Evolutionary conservation across 1,140 invertebrate species (phyloP).

Genomic region (Drosophila arizonae): DNA sequence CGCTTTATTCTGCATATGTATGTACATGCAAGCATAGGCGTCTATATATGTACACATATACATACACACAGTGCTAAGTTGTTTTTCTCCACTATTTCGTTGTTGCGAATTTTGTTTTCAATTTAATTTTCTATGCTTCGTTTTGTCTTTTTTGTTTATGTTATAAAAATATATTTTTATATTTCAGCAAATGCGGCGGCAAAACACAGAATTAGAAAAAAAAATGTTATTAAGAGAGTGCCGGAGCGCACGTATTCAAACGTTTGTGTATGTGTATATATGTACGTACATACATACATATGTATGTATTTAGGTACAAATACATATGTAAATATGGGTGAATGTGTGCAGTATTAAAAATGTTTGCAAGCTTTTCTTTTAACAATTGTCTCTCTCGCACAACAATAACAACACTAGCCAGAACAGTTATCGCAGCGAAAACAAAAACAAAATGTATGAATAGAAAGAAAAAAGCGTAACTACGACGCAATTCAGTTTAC

Average conservation of each 20-base stretch:
- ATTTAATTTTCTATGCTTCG: slow-evolving; percentile 24
- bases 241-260: slow-evolving; percentile 3
- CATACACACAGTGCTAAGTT: not conserved
- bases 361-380: slow-evolving; percentile 54
- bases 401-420: slow-evolving; percentile 29
- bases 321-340: not conserved
- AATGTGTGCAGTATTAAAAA: slow-evolving; percentile 3
- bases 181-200: slow-evolving; percentile 54
- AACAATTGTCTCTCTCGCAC: slow-evolving; percentile 54
- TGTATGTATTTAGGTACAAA: not conserved
- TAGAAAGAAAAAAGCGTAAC: slow-evolving; percentile 59
- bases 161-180: slow-evolving; percentile 74
- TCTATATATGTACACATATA: slow-evolving; percentile 6
- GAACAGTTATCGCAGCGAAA: slow-evolving; percentile 31
- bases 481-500: slow-evolving; percentile 81
- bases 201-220: slow-evolving; percentile 1
- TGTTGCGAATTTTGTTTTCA: slow-evolving; percentile 36
- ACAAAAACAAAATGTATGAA: slow-evolving; percentile 25
- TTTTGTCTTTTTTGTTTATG: slow-evolving; percentile 67
- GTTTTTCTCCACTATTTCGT: slow-evolving; percentile 26
- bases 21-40: slow-evolving; percentile 6
- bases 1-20: not conserved
- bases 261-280: slow-evolving; percentile 1
- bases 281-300: not conserved
- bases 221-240: slow-evolving; percentile 13